Evolutionary conservation across 2,888 invertebrate genomes (phyloP), one percentile per base, ranked within the genome.

Genomic region (Graphium colonna): DNA sequence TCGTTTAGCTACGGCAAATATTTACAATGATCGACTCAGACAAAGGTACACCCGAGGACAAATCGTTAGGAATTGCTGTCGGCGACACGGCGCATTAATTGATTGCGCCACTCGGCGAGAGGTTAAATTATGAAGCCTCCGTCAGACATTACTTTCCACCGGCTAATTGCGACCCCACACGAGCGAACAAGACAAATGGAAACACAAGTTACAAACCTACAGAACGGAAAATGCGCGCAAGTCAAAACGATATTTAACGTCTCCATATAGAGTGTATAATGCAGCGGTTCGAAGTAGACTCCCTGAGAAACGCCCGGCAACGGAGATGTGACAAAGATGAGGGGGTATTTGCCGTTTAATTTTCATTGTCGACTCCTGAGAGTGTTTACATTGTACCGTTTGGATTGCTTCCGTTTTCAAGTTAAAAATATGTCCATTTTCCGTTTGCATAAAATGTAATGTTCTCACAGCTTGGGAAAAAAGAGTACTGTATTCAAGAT

Each of bases 131-230:
- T 65, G 67, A 59, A 66, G 60, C 65, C 64, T 62, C 61, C 67
- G 67, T 70, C 60, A 68, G 69, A 70, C 64, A 62, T 68, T 69
- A 66, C 68, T 56, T 69, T 68, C 63, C 63, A 48, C 70, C 58
- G 68, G 79, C 82, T 84, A 83, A 84, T 84, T 83, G 80, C 77
- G 64, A 79, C 70, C 68, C 67, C 69, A 73, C 71, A 69, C 68
- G 61, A 61, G 67, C 75, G 73, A 77, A 74, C 72, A 52, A 77
- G 67, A 73, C 73, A 70, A 80, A 77, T 72, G 79, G 74, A 71
- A 75, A 67, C 67, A 64, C 42, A 36, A 13, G 18, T 46, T 16
- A 36, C 47, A 38, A 26, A 36, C 1, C 40, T 12, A 31, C 8
- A 16, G 9, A n/a, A 9, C 5, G n/a, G n/a, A n/a, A n/a, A n/a